Evolutionary conservation across 2,797 vertebrate genomes (phyloP), one percentile per base, ranked within the genome.

Genomic region (Paguma larvata): DNA sequence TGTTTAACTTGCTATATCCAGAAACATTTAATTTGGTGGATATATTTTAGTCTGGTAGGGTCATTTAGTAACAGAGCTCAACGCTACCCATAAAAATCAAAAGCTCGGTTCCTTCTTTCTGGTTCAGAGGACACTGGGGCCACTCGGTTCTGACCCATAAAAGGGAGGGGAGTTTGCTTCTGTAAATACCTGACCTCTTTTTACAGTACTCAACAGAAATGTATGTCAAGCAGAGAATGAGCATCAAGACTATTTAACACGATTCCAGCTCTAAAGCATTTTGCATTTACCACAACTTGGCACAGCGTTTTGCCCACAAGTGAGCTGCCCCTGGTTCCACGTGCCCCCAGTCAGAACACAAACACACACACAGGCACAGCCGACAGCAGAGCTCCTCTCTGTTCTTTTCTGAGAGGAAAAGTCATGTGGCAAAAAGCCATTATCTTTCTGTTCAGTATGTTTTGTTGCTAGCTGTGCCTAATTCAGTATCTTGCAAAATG

Each of bases 401-500:
- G 77, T 83, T 95, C 95, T 96, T 94, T 96, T 94, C 48, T 67
- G 73, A 3, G 48, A 89, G 86, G 38, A 87, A 27, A 92, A 97
- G 82, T 82, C 87, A 62, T 6, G 77, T 77, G 97, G 94, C 97
- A 75, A 75, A 44, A 51, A 34, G 96, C 91, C 96, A 95, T 53
- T 41, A n/a, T 84, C 90, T 95, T 68, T 91, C 96, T 56, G 65
- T 70, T 87, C 96, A 30, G 70, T 85, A 77, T 85, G 94, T 91
- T 97, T 96, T 89, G 92, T 63, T 89, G 95, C 92, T 95, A 77
- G 88, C 88, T 97, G 85, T 21, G 92, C 95, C 97, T 96, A 96
- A 96, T 97, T 97, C 59, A 32, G 97, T 92, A 56, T 95, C 96
- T 97, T 95, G 85, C 94, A 97, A 97, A 97, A 97, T 94, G 97